These are phyloP conservation scores for Melieria crassipennis DNA, from an alignment of 2,888 invertebrate species.

Conservation along the genomic window DNA sequence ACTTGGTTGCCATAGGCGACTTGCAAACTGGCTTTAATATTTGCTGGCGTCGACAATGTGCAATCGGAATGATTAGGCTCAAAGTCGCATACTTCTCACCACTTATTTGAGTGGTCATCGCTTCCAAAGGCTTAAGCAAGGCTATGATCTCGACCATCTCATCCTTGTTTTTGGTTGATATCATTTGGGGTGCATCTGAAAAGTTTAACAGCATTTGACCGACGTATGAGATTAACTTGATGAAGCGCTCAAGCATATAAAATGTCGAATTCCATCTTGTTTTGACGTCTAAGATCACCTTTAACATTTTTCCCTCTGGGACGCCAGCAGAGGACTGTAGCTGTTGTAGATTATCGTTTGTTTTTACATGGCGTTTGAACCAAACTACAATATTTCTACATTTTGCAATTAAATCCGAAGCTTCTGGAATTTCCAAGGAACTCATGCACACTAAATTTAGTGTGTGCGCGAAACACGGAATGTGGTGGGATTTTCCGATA, in stretches of 20 bases:
- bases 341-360: slow-evolving; percentile 23
- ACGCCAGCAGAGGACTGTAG: slow-evolving; percentile 27
- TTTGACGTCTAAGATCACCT: slow-evolving; percentile 32
- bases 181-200: too few species aligned
- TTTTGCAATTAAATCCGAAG: slow-evolving; percentile 18
- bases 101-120: too few species aligned
- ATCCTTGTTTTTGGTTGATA: too few species aligned
- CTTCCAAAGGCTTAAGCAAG: too few species aligned
- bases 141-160: too few species aligned
- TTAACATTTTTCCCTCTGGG: slow-evolving; percentile 35
- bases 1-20: too few species aligned
- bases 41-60: too few species aligned
- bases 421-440: slow-evolving; percentile 22
- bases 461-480: slow-evolving; percentile 34
- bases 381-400: slow-evolving; percentile 30
- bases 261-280: neutral
- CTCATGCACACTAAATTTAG: slow-evolving; percentile 26
- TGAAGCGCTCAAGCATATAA: slow-evolving; percentile 24
- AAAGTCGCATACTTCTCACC: too few species aligned
- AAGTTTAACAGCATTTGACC: too few species aligned
- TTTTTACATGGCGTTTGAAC: slow-evolving; percentile 36
- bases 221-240: slow-evolving; percentile 19
- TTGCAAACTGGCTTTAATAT: too few species aligned
- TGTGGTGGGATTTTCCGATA: slow-evolving; percentile 25
- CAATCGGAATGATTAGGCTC: too few species aligned